These are phyloP conservation scores for Propithecus perrieri DNA, from an alignment of 2,797 vertebrate species.

Conservation along the genomic window DNA sequence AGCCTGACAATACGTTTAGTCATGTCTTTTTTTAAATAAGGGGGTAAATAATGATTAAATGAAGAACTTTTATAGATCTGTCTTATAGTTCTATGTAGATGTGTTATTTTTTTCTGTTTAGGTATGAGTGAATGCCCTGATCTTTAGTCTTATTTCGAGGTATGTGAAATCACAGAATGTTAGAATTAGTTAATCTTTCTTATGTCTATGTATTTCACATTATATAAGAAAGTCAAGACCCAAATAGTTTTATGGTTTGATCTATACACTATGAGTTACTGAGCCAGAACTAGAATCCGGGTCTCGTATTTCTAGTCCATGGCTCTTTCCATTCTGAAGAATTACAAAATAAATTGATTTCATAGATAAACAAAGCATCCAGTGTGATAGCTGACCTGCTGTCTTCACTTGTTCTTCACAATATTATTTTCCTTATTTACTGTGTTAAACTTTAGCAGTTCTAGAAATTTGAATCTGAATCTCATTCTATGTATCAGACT, in stretches of 20 bases:
- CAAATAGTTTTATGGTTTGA: neutral
- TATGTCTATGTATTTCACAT: neutral
- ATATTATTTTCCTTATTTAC: slow-evolving; percentile 42
- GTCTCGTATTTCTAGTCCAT: neutral
- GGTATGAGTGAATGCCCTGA: slow-evolving; percentile 2
- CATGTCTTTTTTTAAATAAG: slow-evolving; percentile 24
- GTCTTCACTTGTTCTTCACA: neutral
- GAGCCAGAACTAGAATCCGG: neutral
- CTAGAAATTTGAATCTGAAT: slow-evolving; percentile 35
- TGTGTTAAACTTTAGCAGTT: neutral
- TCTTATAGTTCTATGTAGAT: neutral
- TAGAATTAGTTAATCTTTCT: slow-evolving; percentile 43
- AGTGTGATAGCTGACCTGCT: neutral
- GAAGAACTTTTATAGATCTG: slow-evolving; percentile 24
- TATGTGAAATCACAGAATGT: slow-evolving; percentile 20
- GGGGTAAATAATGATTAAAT: neutral
- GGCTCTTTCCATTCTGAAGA: slow-evolving; percentile 11
- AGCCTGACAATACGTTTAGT: neutral
- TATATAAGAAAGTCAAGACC: neutral
- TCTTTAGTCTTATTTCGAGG: slow-evolving; percentile 50
- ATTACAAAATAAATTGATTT: neutral
- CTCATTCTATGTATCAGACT: neutral
- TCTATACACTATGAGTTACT: neutral
- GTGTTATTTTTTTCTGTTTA: neutral
- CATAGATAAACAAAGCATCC: neutral